A percentile compares a stretch with the other conserved stretches of the same genome.
Conservation (phyloP, 2,888 invertebrate genomes). For the Ectemnius lituratus region DNA sequence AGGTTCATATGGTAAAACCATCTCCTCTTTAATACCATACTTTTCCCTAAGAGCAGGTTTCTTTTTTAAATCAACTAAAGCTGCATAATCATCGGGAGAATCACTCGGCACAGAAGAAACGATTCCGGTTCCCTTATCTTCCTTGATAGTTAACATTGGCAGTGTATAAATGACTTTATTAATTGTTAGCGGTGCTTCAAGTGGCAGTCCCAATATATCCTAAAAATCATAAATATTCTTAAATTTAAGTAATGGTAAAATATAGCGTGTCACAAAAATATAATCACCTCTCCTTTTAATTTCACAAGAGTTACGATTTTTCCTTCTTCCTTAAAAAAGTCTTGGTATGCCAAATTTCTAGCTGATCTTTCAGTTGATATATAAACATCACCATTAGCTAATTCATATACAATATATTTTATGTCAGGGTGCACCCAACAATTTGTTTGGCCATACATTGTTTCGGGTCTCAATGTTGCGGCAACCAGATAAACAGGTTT, state of each 20-base stretch:
- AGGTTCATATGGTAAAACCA: conserved; percentile 86
- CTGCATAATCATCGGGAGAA: conserved; percentile 99
- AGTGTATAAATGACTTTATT: conserved; percentile 92
- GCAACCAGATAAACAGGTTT: conserved; percentile 91
- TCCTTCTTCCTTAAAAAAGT: conserved; percentile 90
- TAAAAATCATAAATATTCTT: conserved; percentile 56
- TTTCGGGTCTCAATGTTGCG: conserved; percentile 98
- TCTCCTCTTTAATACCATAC: conserved; percentile 90
- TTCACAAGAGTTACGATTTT: conserved; percentile 85
- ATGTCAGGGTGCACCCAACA: conserved; percentile 99
- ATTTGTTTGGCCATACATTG: conserved; percentile 99
- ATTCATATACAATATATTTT: conserved; percentile 92
- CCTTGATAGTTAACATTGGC: conserved; percentile 98
- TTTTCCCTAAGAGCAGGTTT: conserved; percentile 96
- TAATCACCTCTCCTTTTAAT: conserved; percentile 83
- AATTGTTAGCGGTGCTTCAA: conserved; percentile 91
- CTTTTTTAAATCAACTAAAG: conserved; percentile 95
- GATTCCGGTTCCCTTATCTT: conserved; percentile 98
- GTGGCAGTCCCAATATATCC: conserved; percentile 89
- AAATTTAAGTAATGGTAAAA: neutral
- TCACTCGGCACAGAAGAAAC: conserved; percentile 99
- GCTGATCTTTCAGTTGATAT: conserved; percentile 94
- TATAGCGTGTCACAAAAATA: neutral
- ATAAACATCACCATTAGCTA: conserved; percentile 87
- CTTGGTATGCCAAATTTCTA: conserved; percentile 97